Evolutionary conservation across 2,113 vertebrate genomes (phyloP).

Genomic region (Romanogobio albipinnatus): DNA sequence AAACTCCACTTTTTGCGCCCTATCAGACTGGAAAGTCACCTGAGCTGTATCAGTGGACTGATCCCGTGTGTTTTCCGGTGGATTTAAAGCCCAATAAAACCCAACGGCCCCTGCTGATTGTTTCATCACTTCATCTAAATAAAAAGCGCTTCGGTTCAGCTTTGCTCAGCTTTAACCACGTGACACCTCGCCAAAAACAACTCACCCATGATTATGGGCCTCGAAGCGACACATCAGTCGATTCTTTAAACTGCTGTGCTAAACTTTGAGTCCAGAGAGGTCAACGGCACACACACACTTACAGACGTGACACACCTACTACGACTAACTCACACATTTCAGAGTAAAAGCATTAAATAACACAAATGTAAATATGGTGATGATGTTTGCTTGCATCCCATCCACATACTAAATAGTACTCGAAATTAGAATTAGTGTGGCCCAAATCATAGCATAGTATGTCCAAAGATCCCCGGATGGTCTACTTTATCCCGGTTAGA

Average conservation of each 20-base stretch:
- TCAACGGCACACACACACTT: not conserved
- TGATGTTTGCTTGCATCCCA: not conserved
- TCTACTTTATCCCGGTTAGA: too few species aligned
- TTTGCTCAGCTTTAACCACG: constrained; percentile 3
- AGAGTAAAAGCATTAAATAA: not conserved
- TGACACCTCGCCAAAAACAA: not conserved
- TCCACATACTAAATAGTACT: not conserved
- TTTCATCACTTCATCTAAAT: constrained; percentile 19
- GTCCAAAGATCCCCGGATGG: too few species aligned
- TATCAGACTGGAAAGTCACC: too few species aligned
- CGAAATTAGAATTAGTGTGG: not conserved
- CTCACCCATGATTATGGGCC: not conserved
- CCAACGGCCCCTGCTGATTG: not conserved
- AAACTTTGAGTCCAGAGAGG: not conserved
- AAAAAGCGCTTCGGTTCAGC: not conserved
- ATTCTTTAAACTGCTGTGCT: not conserved
- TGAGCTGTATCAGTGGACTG: too few species aligned
- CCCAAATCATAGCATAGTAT: not conserved
- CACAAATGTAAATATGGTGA: not conserved
- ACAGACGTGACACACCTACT: not conserved
- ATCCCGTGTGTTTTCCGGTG: not conserved
- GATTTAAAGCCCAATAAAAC: constrained; percentile 26
- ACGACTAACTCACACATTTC: not conserved
- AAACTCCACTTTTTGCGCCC: too few species aligned
- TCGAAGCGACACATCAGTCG: not conserved